Conservation (phyloP, 2,888 invertebrate species). For the Lobophora halterata region DNA sequence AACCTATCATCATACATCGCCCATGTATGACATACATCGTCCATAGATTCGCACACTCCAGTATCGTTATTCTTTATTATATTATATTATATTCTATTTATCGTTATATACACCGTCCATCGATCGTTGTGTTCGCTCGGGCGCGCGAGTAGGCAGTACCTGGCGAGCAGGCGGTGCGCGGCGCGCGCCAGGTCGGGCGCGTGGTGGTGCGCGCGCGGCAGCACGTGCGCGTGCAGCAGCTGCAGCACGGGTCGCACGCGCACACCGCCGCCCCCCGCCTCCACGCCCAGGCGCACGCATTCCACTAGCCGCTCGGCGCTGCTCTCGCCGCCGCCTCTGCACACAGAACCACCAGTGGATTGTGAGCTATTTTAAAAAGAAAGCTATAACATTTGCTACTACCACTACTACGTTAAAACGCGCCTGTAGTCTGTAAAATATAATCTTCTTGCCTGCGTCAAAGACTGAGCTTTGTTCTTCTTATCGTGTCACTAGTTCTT, state of each 20-base stretch:
- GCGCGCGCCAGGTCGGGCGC: constrained; percentile 63
- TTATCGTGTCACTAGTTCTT: too few relatives aligned
- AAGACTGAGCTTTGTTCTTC: too few relatives aligned
- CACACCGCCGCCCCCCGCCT: constrained; percentile 70
- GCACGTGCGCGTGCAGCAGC: constrained; percentile 63
- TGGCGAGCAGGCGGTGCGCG: constrained; percentile 64
- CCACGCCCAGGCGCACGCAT: constrained; percentile 74
- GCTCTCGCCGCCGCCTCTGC: constrained; percentile 79
- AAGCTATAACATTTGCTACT: too few relatives aligned
- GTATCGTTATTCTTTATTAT: too few relatives aligned
- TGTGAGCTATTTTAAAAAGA: background rate
- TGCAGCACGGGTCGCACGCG: constrained; percentile 64
- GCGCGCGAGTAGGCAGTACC: constrained; percentile 29
- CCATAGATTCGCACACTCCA: too few relatives aligned
- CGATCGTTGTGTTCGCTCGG: constrained; percentile 29
- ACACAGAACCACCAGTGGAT: background rate
- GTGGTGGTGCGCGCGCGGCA: constrained; percentile 44
- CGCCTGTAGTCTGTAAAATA: too few relatives aligned
- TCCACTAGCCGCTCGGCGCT: constrained; percentile 70
- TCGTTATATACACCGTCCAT: too few relatives aligned
- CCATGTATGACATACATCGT: too few relatives aligned
- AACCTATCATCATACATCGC: too few relatives aligned
- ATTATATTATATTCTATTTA: too few relatives aligned
- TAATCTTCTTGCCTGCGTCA: too few relatives aligned
- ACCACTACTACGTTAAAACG: too few relatives aligned